phyloP scores from a whole-genome alignment of 2,113 vertebrate species.

The Melierax canorus region DNA sequence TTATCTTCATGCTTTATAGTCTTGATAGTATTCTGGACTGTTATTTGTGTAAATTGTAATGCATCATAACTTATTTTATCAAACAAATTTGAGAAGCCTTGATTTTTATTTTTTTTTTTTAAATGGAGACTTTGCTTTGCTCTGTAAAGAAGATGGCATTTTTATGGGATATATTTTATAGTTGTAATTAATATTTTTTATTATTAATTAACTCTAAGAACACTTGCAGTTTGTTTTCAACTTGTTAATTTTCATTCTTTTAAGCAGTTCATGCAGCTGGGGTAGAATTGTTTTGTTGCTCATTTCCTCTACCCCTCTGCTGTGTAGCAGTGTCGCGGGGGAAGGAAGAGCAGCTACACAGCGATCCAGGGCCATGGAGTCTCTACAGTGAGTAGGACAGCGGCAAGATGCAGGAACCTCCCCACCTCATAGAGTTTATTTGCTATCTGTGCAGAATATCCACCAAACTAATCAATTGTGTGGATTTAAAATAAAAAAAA shows the following conservation, averaged over 20 bases:
- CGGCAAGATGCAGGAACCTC: neutral
- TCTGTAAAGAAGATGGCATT: neutral
- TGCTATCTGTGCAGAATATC: neutral
- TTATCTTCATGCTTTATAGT: slow-evolving; percentile 65
- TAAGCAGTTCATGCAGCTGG: neutral
- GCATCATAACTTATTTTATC: slow-evolving; percentile 53
- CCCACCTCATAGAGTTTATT: neutral
- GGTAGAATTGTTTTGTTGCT: neutral
- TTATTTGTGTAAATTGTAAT: slow-evolving; percentile 65
- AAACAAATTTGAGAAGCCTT: slow-evolving; percentile 40
- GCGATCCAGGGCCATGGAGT: neutral
- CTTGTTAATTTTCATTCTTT: slow-evolving; percentile 14
- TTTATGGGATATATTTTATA: neutral
- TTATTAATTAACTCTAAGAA: neutral
- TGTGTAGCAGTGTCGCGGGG: neutral
- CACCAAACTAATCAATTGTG: neutral
- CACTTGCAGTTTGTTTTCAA: neutral
- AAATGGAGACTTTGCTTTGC: neutral
- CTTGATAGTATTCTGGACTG: slow-evolving; percentile 32
- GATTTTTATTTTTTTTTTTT: neutral
- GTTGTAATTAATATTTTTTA: neutral
- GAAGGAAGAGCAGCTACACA: neutral
- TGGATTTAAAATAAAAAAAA: neutral
- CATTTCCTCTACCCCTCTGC: neutral
- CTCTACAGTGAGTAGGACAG: neutral